A percentile compares a stretch with the other conserved stretches of the same genome.
phyloP scores from a whole-genome alignment of 2,113 vertebrate species.

The Pedetes capensis region DNA sequence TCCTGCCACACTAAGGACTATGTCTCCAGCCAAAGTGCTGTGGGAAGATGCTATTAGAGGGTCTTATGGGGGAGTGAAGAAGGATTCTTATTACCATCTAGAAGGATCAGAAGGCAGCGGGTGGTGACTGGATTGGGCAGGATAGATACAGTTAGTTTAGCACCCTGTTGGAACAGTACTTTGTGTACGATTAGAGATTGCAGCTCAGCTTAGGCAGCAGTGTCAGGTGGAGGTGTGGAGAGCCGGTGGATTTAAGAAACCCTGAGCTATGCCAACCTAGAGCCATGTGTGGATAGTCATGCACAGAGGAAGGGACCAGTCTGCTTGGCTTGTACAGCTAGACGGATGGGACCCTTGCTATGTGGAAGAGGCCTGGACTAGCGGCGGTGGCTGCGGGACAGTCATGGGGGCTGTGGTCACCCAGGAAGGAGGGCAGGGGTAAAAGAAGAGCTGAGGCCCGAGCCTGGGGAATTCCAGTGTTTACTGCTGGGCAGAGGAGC shows the following conservation, averaged over 20 bases:
- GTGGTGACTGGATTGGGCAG: neutral
- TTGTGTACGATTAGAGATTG: neutral
- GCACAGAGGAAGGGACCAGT: too few relatives aligned
- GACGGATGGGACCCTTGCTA: neutral
- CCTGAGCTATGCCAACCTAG: too few relatives aligned
- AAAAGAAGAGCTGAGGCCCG: neutral
- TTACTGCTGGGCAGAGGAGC: neutral
- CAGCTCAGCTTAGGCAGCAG: neutral
- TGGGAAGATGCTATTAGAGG: neutral
- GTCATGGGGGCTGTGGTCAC: neutral
- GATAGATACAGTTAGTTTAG: rapidly evolving
- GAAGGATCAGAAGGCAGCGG: neutral
- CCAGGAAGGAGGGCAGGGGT: neutral
- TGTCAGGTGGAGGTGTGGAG: rapidly evolving
- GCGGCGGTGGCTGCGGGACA: neutral
- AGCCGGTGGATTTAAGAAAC: neutral
- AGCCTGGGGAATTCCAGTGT: neutral
- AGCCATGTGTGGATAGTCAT: rapidly evolving
- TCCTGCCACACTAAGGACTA: neutral
- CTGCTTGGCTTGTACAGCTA: neutral
- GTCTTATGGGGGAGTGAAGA: neutral
- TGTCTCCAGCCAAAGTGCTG: neutral
- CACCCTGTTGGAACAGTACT: neutral
- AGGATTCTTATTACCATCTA: neutral
- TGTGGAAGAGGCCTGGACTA: neutral